A percentile compares a stretch with the other conserved stretches of the same genome.
Conservation (phyloP, 2,797 vertebrate genomes). For the Neopelma chrysocephalum region DNA sequence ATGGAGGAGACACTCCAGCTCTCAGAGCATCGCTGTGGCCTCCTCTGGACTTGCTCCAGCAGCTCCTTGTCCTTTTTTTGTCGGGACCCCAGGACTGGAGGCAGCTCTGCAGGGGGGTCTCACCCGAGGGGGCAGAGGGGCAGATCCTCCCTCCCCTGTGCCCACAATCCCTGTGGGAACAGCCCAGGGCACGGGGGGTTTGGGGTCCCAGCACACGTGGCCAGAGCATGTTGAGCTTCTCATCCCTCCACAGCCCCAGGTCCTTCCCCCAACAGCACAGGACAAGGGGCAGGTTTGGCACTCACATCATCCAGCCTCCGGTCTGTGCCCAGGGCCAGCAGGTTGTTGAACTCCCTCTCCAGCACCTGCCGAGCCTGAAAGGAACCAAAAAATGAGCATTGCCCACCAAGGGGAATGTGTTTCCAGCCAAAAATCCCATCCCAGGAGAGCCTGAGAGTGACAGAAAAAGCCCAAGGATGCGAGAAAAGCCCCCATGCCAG, state of each 20-base stretch:
- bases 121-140: neutral
- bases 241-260: neutral
- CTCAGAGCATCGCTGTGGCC: neutral
- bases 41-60: neutral
- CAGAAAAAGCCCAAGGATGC: neutral
- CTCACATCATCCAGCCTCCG: slow-evolving; percentile 91
- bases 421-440: neutral
- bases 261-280: neutral
- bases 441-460: neutral
- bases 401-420: neutral
- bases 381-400: neutral
- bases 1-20: neutral
- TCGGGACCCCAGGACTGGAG: neutral
- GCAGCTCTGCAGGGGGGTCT: neutral
- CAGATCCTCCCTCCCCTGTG: neutral
- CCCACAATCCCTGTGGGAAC: neutral
- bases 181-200: neutral
- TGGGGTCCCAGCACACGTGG: neutral
- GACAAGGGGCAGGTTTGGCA: neutral
- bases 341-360: slow-evolving; percentile 95
- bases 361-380: slow-evolving; percentile 92
- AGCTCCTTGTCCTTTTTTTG: too few relatives aligned
- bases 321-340: slow-evolving; percentile 92
- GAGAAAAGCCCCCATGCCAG: rapidly evolving
- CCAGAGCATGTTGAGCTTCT: rapidly evolving